Evolutionary conservation across 1,140 invertebrate genomes (phyloP), one percentile per base, ranked within the genome.

Genomic region (Ceratosolen solmsi): DNA sequence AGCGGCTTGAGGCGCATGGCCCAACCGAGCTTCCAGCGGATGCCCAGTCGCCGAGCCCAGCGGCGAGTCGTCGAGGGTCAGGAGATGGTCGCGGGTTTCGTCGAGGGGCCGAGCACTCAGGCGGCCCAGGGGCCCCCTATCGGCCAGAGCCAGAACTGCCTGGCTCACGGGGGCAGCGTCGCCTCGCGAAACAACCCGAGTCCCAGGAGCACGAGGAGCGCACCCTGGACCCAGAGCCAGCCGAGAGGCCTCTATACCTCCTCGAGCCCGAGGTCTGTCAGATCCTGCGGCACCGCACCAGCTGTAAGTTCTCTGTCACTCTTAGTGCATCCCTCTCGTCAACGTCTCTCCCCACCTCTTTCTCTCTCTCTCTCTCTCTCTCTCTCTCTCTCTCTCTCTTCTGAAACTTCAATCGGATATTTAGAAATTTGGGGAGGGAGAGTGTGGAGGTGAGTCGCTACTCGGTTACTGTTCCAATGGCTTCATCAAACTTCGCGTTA

Each of bases 21-120:
- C 25, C 96, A 96, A 71, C 96, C 97, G 51, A 92, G 94, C 58
- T 98, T 99, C 88, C 95, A 95, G 60, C 93, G 98, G 84, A 96
- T 95, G n/a, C 96, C 97, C 11, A 98, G 97, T 83, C 93, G 96
- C 84, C 93, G 97, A 83, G 96, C 96, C 87, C 95, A 96, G 85
- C 93, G 97, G 83, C 93, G 96, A 82, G 93, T 95, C 80, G 94
- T 95, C 75, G 96, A 96, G 90, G 94, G 94, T 54, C 94, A 88
- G 74, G 92, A 91, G 77, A 91, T 91, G 90, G 89, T 89, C 1
- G 90, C 9, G 0, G 88, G 87, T n/a, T 92, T 89, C 68, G 85
- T 90, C 36, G 90, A 91, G 79, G 87, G 87, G 0, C 88, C 90
- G 8, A 74, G 85, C 51, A 84, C 58, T 41, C 71, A 73, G 30